These are phyloP conservation scores for Anthoscopus minutus DNA, from an alignment of 2,113 vertebrate species.

Conservation along the genomic window DNA sequence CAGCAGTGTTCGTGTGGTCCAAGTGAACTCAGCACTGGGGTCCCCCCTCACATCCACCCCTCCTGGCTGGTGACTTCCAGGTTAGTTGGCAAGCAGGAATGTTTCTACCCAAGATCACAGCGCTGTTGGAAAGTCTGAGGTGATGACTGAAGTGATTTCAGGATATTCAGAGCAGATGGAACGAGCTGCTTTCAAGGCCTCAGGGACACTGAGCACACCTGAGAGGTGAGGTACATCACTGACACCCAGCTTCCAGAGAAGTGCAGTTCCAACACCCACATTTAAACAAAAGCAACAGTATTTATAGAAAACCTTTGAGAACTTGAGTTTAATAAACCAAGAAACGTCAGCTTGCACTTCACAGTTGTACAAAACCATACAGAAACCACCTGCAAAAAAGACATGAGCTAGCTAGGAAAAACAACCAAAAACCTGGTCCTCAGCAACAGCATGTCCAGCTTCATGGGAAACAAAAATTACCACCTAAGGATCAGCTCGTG, in stretches of 20 bases:
- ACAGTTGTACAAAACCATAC: conserved; percentile 61
- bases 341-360: conserved; percentile 47
- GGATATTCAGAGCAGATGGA: neutral
- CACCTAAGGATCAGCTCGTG: neutral
- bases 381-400: conserved; percentile 46
- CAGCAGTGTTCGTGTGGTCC: neutral
- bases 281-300: conserved; percentile 2
- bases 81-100: neutral
- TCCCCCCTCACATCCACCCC: neutral
- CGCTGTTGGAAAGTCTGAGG: neutral
- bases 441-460: conserved; percentile 5
- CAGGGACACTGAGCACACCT: neutral
- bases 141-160: neutral
- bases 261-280: conserved; percentile 20
- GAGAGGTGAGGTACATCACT: neutral
- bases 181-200: neutral
- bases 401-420: conserved; percentile 8
- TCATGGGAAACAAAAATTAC: conserved; percentile 14
- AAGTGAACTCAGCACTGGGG: neutral
- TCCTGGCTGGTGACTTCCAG: neutral
- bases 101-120: neutral
- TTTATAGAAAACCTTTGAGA: conserved; percentile 58
- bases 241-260: neutral
- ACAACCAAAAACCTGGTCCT: conserved; percentile 28
- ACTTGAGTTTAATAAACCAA: conserved; percentile 73